Evolutionary conservation across 1,140 invertebrate genomes (phyloP), one percentile per base, ranked within the genome.

Genomic region (Formica selysi): DNA sequence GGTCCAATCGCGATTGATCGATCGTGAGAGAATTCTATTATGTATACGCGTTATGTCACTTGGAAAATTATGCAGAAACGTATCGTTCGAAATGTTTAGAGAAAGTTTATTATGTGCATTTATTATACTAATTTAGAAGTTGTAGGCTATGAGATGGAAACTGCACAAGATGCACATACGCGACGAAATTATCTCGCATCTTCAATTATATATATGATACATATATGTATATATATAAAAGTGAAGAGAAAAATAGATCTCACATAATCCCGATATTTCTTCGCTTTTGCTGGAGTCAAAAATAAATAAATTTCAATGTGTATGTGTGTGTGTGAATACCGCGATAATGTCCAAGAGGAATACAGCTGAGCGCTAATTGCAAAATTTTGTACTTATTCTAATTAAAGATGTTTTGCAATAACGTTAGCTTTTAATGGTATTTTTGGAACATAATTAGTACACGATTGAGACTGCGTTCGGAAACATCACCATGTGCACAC

Each of bases 341-440:
- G 36, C 32, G 10, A n/a, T 61, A n/a, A 76, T 76, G 11, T 67
- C 51, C 36, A 79, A 79, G 57, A 79, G 48, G 36, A 85, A 85
- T 68, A 85, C 62, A 78, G 61, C 22, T 76, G 19, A 85, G 54
- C 32, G 11, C n/a, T 78, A 85, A 65, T 7, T 26, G 13, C 44
- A 3, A 57, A 57, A 68, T 68, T 85, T 85, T 44, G n/a, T 76
- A 68, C 26, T 85, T 2, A 19, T 78, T 11, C 16, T 68, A 79
- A 78, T 48, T 19, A 57, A 44, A 76, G 3, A 64, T 8, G 10
- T 7, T 22, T 36, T n/a, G n/a, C 6, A n/a, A 65, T 29, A 62
- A 6, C n/a, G 26, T 76, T 26, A 65, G 0, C 16, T 51, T 51
- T 16, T 32, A 44, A 44, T 10, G 1, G 13, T 65, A 64, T 51